Conservation (phyloP, 2,888 invertebrate genomes). For the Tenthredo distinguenda region DNA sequence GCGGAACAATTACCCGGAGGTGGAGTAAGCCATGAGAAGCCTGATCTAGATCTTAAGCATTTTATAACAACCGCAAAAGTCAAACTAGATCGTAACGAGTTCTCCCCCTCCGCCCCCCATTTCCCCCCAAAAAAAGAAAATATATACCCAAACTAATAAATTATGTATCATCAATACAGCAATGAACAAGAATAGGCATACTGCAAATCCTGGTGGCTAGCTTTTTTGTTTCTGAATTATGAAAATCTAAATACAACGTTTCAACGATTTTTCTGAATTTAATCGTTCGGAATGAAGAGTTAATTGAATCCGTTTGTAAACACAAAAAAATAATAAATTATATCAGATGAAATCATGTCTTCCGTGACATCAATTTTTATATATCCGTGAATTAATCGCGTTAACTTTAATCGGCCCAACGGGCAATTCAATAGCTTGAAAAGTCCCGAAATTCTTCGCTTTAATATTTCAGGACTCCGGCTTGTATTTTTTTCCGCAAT, state of each 20-base stretch:
- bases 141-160: not conserved
- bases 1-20: slow-evolving; percentile 26
- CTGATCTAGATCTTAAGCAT: not conserved
- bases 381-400: not conserved
- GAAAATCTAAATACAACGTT: not conserved
- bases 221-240: not conserved
- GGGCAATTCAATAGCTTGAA: not conserved
- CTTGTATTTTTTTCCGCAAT: not conserved
- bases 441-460: slow-evolving; percentile 13
- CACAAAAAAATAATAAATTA: not conserved
- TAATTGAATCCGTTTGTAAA: not conserved
- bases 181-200: not conserved
- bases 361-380: not conserved
- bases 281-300: not conserved
- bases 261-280: not conserved
- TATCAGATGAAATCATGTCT: not conserved
- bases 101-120: not conserved
- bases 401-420: not conserved
- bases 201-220: not conserved
- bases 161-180: not conserved
- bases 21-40: not conserved
- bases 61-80: not conserved
- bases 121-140: not conserved
- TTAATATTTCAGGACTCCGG: not conserved
- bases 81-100: not conserved